Percentiles rank a stretch among this genome's conserved stretches.
phyloP scores from a whole-genome alignment of 1,140 invertebrate genomes.

The Protaetia brevitarsis region DNA sequence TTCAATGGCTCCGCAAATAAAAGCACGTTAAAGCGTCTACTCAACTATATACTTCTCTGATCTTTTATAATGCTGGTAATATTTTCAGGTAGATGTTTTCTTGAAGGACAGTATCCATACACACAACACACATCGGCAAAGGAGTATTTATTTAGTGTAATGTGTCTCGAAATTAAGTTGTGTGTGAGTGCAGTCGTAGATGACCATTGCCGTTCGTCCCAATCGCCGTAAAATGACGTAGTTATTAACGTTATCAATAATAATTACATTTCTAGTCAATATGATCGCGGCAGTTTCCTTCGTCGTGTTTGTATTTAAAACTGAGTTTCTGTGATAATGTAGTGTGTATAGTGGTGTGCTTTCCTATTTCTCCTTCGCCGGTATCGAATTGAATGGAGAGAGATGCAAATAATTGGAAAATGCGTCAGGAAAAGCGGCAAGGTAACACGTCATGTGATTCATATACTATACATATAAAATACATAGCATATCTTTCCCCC shows the following conservation, averaged over 20 bases:
- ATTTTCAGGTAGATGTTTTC: constrained; percentile 18
- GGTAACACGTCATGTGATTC: constrained; percentile 14
- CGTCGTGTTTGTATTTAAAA: background rate
- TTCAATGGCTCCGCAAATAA: background rate
- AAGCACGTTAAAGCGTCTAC: background rate
- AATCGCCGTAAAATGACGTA: constrained; percentile 11
- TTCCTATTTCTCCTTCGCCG: background rate
- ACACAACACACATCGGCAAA: background rate
- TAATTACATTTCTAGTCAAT: constrained; percentile 17
- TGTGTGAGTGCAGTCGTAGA: background rate
- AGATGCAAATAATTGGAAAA: constrained; percentile 10
- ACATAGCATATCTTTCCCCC: background rate
- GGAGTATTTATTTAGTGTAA: constrained; percentile 1
- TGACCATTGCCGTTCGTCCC: background rate
- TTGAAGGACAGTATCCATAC: constrained; percentile 8
- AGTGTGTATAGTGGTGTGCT: background rate
- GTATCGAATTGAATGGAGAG: background rate
- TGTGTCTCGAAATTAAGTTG: constrained; percentile 9
- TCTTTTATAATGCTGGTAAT: constrained; percentile 14
- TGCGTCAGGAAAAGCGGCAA: background rate
- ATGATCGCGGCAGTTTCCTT: background rate
- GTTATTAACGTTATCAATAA: constrained; percentile 2
- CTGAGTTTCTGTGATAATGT: background rate
- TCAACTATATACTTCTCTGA: background rate
- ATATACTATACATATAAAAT: background rate